Evolutionary conservation across 2,113 vertebrate genomes (phyloP).

Genomic region (Nanorana parkeri): DNA sequence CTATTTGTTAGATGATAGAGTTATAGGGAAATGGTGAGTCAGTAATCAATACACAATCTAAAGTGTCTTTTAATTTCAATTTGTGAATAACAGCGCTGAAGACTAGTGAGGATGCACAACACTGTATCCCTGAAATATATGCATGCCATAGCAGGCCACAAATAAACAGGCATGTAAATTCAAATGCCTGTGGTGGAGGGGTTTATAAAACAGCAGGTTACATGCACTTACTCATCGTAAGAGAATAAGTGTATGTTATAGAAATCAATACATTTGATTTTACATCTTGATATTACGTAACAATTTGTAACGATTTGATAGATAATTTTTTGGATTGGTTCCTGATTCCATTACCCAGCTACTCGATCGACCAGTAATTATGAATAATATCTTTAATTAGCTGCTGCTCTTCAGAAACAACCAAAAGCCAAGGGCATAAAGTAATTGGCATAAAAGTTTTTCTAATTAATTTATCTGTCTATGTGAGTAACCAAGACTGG

Average conservation of each 20-base stretch:
- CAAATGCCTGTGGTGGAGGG: conserved; percentile 66
- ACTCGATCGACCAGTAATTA: conserved; percentile 85
- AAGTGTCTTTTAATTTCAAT: not conserved
- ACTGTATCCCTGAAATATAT: conserved; percentile 11
- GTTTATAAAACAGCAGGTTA: conserved; percentile 51
- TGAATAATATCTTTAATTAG: conserved; percentile 92
- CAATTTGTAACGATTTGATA: conserved; percentile 83
- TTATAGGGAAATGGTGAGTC: not conserved
- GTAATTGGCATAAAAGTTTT: conserved; percentile 93
- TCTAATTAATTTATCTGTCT: conserved; percentile 95
- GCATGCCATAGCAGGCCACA: conserved; percentile 20
- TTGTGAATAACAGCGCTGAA: not conserved
- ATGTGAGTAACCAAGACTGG: conserved; percentile 84
- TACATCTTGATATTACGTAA: conserved; percentile 83
- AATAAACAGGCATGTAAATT: conserved; percentile 62
- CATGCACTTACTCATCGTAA: conserved; percentile 14
- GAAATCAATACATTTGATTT: conserved; percentile 78
- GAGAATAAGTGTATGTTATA: conserved; percentile 69
- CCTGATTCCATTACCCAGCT: conserved; percentile 85
- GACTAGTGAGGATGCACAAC: not conserved
- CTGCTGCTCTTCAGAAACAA: conserved; percentile 84
- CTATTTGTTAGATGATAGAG: too few species aligned
- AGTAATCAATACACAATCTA: not conserved
- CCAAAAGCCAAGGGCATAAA: conserved; percentile 88
- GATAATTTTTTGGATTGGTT: conserved; percentile 85